These are phyloP conservation scores for Pseudomyrmex cubaensis DNA, from an alignment of 1,140 invertebrate genomes.

Conservation along the genomic window DNA sequence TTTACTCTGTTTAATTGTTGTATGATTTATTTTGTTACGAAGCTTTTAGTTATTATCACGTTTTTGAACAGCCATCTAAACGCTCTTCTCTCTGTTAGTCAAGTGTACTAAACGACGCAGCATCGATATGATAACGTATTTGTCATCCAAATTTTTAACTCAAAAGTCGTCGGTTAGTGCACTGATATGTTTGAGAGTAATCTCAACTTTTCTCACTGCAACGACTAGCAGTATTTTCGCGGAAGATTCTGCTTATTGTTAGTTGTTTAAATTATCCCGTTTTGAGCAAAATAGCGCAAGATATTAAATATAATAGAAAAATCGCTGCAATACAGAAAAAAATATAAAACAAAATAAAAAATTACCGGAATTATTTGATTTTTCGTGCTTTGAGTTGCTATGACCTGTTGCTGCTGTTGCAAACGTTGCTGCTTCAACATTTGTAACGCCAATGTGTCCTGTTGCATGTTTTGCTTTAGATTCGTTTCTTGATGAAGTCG, in stretches of 20 bases:
- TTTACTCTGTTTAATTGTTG: no score
- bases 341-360: background rate
- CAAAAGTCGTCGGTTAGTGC: no score
- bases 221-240: no score
- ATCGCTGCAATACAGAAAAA: background rate
- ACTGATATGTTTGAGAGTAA: no score
- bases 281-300: background rate
- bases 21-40: no score
- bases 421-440: slow-evolving; percentile 83
- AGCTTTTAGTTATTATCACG: no score
- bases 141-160: no score
- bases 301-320: background rate
- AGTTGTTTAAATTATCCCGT: background rate
- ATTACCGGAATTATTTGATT: slow-evolving; percentile 75
- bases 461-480: slow-evolving; percentile 74
- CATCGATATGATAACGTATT: no score
- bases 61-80: no score
- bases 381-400: slow-evolving; percentile 78
- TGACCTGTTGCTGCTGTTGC: slow-evolving; percentile 79
- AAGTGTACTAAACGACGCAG: no score
- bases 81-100: no score
- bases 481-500: slow-evolving; percentile 81
- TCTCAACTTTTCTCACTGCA: no score
- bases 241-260: background rate
- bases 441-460: slow-evolving; percentile 78